Evolutionary conservation across 2,113 vertebrate genomes (phyloP).

Genomic region (Leptocoma aspasia): DNA sequence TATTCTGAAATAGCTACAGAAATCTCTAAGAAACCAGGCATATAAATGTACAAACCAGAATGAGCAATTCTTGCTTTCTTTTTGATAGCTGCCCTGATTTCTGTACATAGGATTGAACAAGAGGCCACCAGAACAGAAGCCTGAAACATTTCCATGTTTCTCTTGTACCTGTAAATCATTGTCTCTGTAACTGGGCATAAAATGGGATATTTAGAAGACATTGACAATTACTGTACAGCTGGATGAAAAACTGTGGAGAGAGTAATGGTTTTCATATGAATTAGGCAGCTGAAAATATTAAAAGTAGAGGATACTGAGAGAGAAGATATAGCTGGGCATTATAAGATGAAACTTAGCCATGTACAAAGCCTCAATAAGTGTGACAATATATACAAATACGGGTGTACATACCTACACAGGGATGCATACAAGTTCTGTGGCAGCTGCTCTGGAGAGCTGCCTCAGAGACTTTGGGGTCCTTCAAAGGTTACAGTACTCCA

Average conservation of each 20-base stretch:
- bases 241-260: not conserved
- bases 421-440: not conserved
- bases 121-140: not conserved
- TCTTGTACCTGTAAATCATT: not conserved
- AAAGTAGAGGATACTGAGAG: not conserved
- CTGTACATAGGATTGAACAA: not conserved
- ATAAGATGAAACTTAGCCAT: not conserved
- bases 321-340: not conserved
- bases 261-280: not conserved
- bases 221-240: not conserved
- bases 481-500: not conserved
- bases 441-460: not conserved
- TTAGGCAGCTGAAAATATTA: not conserved
- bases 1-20: not conserved
- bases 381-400: not conserved
- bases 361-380: not conserved
- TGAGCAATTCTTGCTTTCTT: not conserved
- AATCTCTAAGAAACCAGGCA: not conserved
- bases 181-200: not conserved
- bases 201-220: not conserved
- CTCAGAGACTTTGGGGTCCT: not conserved
- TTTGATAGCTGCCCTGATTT: not conserved
- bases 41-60: not conserved
- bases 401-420: rapidly evolving
- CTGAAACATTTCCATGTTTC: not conserved